These are phyloP conservation scores for Nasua narica DNA, from an alignment of 2,797 vertebrate genomes.

Conservation along the genomic window DNA sequence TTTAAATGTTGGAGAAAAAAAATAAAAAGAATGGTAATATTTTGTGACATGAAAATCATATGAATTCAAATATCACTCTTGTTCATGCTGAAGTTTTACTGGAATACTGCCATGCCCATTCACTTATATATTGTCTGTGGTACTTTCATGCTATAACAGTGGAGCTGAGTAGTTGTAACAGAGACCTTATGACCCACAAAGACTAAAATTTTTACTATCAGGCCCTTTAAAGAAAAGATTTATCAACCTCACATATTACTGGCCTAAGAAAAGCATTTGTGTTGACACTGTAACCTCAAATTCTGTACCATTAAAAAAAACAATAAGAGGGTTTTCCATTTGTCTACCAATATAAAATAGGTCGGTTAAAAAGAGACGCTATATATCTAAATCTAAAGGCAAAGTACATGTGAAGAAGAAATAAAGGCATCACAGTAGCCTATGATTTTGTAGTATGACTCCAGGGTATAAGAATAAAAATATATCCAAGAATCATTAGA, in stretches of 20 bases:
- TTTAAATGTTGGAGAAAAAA: not conserved
- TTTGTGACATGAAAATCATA: not conserved
- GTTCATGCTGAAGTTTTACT: not conserved
- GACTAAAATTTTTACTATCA: not conserved
- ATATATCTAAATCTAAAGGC: not conserved
- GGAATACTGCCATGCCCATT: rapidly evolving
- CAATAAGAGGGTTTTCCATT: not conserved
- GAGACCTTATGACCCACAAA: not conserved
- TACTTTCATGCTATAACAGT: not conserved
- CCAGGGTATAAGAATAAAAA: not conserved
- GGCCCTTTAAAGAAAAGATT: conserved; percentile 15
- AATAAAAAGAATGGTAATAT: not conserved
- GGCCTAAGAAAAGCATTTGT: not conserved
- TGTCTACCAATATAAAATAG: not conserved
- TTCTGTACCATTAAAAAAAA: not conserved
- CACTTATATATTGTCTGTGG: not conserved
- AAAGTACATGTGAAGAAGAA: not conserved
- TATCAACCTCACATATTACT: not conserved
- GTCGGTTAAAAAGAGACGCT: not conserved
- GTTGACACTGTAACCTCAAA: not conserved
- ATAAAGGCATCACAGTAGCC: not conserved
- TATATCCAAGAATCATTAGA: not conserved
- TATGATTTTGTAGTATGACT: not conserved
- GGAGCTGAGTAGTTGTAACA: not conserved
- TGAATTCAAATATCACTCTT: not conserved